These are phyloP conservation scores for Margaritifera margaritifera DNA, from an alignment of 2,888 invertebrate species.

Conservation along the genomic window DNA sequence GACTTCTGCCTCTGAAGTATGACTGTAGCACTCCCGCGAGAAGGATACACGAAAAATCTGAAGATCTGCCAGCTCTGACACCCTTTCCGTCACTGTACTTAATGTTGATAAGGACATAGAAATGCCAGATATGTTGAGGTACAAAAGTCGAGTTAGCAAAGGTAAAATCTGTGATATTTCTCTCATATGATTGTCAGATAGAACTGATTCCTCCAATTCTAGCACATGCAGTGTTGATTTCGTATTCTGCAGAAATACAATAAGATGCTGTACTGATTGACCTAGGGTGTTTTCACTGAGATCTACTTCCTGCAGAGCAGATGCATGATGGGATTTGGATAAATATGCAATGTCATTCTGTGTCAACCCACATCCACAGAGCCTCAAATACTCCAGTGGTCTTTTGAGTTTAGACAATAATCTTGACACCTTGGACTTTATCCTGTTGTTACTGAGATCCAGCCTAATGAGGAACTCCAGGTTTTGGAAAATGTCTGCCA, in stretches of 20 bases:
- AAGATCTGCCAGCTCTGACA: slow-evolving; percentile 28
- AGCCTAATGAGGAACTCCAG: slow-evolving; percentile 55
- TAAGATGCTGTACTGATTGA: slow-evolving; percentile 19
- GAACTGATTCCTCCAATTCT: slow-evolving; percentile 61
- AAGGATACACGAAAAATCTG: slow-evolving; percentile 42
- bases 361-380: slow-evolving; percentile 63
- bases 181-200: slow-evolving; percentile 42
- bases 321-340: slow-evolving; percentile 53
- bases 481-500: slow-evolving; percentile 44
- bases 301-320: slow-evolving; percentile 57
- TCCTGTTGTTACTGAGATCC: slow-evolving; percentile 67
- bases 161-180: slow-evolving; percentile 30
- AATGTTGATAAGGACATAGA: slow-evolving; percentile 30
- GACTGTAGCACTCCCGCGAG: slow-evolving; percentile 39
- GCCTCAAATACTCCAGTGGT: slow-evolving; percentile 58
- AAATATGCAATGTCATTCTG: slow-evolving; percentile 58
- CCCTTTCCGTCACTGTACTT: slow-evolving; percentile 26
- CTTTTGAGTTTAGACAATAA: slow-evolving; percentile 45
- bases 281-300: slow-evolving; percentile 63
- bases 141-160: slow-evolving; percentile 45
- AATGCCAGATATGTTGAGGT: slow-evolving; percentile 56
- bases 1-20: too few species aligned
- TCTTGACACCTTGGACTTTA: slow-evolving; percentile 54
- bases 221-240: slow-evolving; percentile 46
- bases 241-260: slow-evolving; percentile 38